Conservation (phyloP, 2,113 vertebrate species). For the Clarias batrachus region DNA sequence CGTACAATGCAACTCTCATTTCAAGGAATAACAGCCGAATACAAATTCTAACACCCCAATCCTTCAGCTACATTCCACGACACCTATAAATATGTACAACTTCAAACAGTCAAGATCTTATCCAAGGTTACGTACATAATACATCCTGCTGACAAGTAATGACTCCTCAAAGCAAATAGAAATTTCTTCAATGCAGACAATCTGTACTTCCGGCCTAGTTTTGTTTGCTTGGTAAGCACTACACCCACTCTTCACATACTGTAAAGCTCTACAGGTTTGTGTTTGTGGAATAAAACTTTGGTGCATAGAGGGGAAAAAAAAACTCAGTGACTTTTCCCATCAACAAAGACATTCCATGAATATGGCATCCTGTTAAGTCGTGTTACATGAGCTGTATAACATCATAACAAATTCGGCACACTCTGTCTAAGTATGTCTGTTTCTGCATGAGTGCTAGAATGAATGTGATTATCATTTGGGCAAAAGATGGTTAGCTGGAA, state of each 20-base stretch:
- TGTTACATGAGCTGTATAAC: neutral
- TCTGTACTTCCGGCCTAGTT: conserved; percentile 32
- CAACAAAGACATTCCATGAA: neutral
- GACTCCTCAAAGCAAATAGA: conserved; percentile 16
- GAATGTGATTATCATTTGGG: conserved; percentile 36
- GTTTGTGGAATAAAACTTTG: neutral
- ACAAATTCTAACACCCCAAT: neutral
- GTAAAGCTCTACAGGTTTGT: neutral
- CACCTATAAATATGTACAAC: neutral
- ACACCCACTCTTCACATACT: neutral
- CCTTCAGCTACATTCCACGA: neutral
- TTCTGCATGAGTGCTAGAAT: conserved; percentile 29
- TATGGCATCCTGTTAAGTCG: neutral
- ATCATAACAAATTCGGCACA: conserved; percentile 22
- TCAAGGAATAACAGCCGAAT: neutral
- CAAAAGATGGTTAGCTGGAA: conserved; percentile 8
- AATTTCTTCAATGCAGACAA: conserved; percentile 18
- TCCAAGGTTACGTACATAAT: neutral
- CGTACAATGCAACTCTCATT: neutral
- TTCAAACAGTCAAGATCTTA: neutral
- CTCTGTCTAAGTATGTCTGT: conserved; percentile 27
- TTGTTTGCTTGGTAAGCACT: neutral
- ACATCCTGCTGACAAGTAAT: conserved; percentile 10
- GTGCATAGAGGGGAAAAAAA: no score
- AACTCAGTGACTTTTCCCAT: neutral